Evolutionary conservation across 2,113 vertebrate genomes (phyloP).

Genomic region (Micromys minutus): DNA sequence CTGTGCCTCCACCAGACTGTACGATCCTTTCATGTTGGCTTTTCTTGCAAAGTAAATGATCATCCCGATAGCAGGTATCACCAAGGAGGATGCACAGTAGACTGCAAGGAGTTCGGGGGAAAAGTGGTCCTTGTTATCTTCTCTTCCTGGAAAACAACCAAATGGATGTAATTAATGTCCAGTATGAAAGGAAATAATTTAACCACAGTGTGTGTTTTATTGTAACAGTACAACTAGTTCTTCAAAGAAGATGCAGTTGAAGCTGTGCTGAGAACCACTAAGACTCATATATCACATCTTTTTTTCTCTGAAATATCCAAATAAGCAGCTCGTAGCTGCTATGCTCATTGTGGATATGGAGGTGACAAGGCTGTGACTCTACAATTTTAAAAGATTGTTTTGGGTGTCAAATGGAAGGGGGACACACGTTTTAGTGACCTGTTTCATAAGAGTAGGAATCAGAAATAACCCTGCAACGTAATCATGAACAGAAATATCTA

Average conservation of each 20-base stretch:
- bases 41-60: slow-evolving; percentile 84
- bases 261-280: background rate
- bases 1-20: slow-evolving; percentile 85
- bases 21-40: slow-evolving; percentile 86
- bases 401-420: background rate
- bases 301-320: background rate
- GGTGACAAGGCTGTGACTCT: background rate
- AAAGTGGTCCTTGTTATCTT: slow-evolving; percentile 68
- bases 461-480: background rate
- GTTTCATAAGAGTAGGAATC: background rate
- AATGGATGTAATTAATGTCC: slow-evolving; percentile 47
- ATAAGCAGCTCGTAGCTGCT: background rate
- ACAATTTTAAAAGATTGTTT: background rate
- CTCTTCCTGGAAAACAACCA: slow-evolving; percentile 81
- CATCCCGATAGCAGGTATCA: slow-evolving; percentile 79
- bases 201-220: background rate
- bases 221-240: slow-evolving; percentile 17
- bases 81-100: slow-evolving; percentile 78
- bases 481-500: background rate
- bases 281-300: background rate
- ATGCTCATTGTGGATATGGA: background rate
- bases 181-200: slow-evolving; percentile 40
- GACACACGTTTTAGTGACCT: background rate
- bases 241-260: background rate
- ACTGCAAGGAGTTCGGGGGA: slow-evolving; percentile 78